A percentile compares a stretch with the other conserved stretches of the same genome.
Conservation (phyloP, 2,113 vertebrate genomes). For the Eupsittula cactorum region DNA sequence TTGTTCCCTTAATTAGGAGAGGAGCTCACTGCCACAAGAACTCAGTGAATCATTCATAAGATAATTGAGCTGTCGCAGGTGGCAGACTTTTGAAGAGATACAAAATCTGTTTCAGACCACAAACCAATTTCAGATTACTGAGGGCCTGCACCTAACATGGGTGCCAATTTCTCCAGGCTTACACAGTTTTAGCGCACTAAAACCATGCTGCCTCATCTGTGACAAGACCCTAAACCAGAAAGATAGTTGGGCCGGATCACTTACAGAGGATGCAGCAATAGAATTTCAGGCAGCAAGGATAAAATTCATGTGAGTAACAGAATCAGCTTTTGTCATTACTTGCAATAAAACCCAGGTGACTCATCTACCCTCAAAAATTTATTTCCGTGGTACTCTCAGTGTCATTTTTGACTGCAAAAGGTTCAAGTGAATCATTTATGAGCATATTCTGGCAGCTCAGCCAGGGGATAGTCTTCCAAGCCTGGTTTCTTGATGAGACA, state of each 20-base stretch:
- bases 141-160: neutral
- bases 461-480: constrained; percentile 2
- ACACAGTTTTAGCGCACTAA: neutral
- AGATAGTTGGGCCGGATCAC: neutral
- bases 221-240: neutral
- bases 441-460: neutral
- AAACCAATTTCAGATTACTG: neutral
- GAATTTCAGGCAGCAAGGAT: neutral
- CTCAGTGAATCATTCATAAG: constrained; percentile 46
- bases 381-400: constrained; percentile 24
- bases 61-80: constrained; percentile 58
- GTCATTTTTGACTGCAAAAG: constrained; percentile 48
- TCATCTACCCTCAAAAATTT: constrained; percentile 54
- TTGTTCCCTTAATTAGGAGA: constrained; percentile 23
- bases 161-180: neutral
- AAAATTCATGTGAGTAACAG: constrained; percentile 30
- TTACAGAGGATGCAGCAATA: neutral
- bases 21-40: constrained; percentile 36
- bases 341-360: constrained; percentile 33
- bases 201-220: neutral
- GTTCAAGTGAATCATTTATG: constrained; percentile 54
- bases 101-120: constrained; percentile 37
- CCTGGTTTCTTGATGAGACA: neutral
- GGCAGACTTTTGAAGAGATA: constrained; percentile 42
- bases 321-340: constrained; percentile 28